A percentile compares a stretch with the other conserved stretches of the same genome.
These are phyloP conservation scores for Ecdyonurus torrentis DNA, from an alignment of 2,888 invertebrate species.

Conservation along the genomic window DNA sequence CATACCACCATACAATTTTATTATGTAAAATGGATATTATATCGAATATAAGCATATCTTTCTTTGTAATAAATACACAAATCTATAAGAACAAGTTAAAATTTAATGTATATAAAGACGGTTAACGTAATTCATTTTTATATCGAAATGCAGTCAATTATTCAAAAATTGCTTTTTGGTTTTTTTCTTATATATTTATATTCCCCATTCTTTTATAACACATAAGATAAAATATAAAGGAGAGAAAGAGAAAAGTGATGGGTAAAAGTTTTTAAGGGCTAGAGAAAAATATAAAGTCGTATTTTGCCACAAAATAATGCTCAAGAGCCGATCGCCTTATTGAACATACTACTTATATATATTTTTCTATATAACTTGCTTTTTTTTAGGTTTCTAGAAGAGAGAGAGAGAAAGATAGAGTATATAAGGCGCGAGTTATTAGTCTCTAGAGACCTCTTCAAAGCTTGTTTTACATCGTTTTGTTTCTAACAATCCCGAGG, in stretches of 20 bases:
- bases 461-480: slow-evolving; percentile 3
- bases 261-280: not conserved
- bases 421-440: not conserved
- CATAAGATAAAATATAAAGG: not conserved
- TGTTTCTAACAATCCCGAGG: slow-evolving; percentile 2
- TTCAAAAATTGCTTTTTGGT: not conserved
- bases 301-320: not conserved
- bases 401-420: not conserved
- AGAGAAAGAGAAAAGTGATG: not conserved
- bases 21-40: too few relatives aligned
- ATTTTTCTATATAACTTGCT: not conserved
- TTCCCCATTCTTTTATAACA: not conserved
- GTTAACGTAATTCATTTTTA: not conserved
- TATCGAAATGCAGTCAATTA: not conserved
- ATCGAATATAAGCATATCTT: too few relatives aligned
- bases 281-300: not conserved
- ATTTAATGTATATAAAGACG: not conserved
- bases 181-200: too few relatives aligned
- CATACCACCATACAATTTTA: too few relatives aligned
- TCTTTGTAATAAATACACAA: too few relatives aligned
- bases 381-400: not conserved
- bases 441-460: not conserved
- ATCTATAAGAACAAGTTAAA: not conserved
- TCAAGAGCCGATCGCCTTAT: not conserved
- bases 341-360: not conserved